Evolutionary conservation across 2,888 invertebrate species (phyloP), one percentile per base, ranked within the genome.

Genomic region (Campoplex nolae): DNA sequence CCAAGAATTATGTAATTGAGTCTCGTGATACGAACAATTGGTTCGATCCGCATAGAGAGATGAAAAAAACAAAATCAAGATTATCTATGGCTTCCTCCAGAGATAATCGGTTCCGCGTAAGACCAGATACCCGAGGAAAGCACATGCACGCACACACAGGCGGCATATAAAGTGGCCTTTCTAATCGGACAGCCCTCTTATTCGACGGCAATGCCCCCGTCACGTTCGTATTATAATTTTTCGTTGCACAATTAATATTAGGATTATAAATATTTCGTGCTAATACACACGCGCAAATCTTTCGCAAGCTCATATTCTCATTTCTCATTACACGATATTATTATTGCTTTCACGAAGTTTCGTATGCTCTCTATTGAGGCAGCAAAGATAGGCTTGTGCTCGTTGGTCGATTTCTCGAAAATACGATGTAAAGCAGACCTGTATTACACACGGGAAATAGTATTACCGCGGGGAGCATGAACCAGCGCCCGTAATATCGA

Each of bases 231-330:
- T 90, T 90, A 90, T 89, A 89, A 90, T 86, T 88, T 23, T 84
- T 88, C 87, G 85, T 88, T 89, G 89, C 89, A 88, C 89, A 90
- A 92, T 92, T 92, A 92, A 92, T 88, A 91, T 85, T 77, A 38
- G 71, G 71, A 73, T 90, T 90, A 90, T 90, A 91, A 92, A 91
- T 90, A 90, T 91, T 91, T 89, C 73, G 83, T 74, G 68, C 88
- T 89, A 90, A 92, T 90, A 89, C 82, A 35, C 77, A 87, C 80
- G 74, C 78, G 68, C 56, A 45, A 65, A 82, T 65, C n/a, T 84
- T 87, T 87, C 81, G 84, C 84, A 84, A 84, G 78, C 68, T 35
- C 71, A 83, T 74, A 80, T 70, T 76, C 85, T 58, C 48, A 68
- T 75, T 84, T 81, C 77, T 84, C 84, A 84, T 84, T 74, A 81